Conservation (phyloP, 1,140 invertebrate species). For the Nymphalis io region DNA sequence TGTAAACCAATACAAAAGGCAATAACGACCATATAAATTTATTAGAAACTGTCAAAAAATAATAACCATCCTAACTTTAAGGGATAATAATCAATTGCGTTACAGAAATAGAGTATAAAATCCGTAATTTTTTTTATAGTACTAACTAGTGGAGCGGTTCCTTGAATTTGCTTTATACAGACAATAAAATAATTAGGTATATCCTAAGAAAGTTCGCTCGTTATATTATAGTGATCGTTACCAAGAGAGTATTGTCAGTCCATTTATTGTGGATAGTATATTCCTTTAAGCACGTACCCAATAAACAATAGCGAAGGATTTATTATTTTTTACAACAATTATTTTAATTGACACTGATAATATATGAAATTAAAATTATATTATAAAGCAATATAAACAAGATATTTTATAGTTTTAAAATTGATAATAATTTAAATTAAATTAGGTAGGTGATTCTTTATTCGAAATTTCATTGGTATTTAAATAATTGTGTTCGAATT, state of each 20-base stretch:
- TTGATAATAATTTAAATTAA: too few species aligned
- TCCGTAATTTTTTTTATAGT: background rate
- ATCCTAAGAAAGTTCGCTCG: constrained; percentile 21
- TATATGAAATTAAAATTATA: background rate
- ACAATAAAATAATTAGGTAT: constrained; percentile 40
- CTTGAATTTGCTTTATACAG: constrained; percentile 28
- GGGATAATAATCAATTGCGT: background rate
- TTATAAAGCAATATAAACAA: background rate
- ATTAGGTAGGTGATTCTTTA: too few species aligned
- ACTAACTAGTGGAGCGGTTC: constrained; percentile 16
- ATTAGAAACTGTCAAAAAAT: constrained; percentile 44
- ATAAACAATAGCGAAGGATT: background rate
- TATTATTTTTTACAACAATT: too few species aligned
- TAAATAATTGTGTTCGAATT: too few species aligned
- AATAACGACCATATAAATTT: constrained; percentile 51
- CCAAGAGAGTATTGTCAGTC: constrained; percentile 17
- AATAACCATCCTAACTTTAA: background rate
- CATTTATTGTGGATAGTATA: constrained; percentile 5
- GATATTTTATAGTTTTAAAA: too few species aligned
- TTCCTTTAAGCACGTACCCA: background rate
- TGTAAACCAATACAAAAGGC: constrained; percentile 47
- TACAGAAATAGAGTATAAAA: constrained; percentile 6
- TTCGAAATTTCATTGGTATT: too few species aligned
- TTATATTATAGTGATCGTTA: constrained; percentile 23
- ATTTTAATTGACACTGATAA: background rate